These are phyloP conservation scores for Julus scandinavius DNA, from an alignment of 2,888 invertebrate genomes.

Conservation along the genomic window DNA sequence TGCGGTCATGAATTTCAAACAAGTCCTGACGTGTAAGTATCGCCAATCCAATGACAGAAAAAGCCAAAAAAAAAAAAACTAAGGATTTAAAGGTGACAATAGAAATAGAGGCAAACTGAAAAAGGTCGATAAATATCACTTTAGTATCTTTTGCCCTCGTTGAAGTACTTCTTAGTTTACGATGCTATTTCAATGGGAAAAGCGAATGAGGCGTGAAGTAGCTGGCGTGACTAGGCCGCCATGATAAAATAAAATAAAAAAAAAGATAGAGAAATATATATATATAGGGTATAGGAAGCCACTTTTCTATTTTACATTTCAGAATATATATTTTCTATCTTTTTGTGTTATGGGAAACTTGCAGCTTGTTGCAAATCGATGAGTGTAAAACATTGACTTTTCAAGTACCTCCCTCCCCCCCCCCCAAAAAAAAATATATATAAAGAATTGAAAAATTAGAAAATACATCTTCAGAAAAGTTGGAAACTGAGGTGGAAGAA, in stretches of 20 bases:
- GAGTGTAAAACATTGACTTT: not conserved
- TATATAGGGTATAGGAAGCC: not conserved
- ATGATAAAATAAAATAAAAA: not conserved
- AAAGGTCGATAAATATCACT: constrained; percentile 1
- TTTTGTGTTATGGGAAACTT: not conserved
- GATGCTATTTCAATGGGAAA: not conserved
- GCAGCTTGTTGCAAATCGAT: not conserved
- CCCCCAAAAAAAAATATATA: no score
- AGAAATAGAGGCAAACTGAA: not conserved
- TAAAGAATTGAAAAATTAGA: no score
- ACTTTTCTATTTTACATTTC: not conserved
- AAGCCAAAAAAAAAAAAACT: not conserved
- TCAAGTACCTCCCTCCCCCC: not conserved
- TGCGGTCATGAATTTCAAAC: constrained; percentile 1
- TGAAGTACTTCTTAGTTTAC: not conserved
- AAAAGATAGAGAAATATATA: not conserved
- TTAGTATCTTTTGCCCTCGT: not conserved
- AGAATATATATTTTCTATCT: not conserved
- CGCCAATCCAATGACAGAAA: not conserved
- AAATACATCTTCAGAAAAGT: no score
- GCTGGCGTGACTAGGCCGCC: not conserved
- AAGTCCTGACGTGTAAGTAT: constrained; percentile 1
- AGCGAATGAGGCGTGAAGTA: constrained; percentile 1
- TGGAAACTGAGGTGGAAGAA: no score
- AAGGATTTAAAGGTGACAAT: not conserved